Evolutionary conservation across 2,888 invertebrate species (phyloP).

Genomic region (Ecdyonurus torrentis): DNA sequence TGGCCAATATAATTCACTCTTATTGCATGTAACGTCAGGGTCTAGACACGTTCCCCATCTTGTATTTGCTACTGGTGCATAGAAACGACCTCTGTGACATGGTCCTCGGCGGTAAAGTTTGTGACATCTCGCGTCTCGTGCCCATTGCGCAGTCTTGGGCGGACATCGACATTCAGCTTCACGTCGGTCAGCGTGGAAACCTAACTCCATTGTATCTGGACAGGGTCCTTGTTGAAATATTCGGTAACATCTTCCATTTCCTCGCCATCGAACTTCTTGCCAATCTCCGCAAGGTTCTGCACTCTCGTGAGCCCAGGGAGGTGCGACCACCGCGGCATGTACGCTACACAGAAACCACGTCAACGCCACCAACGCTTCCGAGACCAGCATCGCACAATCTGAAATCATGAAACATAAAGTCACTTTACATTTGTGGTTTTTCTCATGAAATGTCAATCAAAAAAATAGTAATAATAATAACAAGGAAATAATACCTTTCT

Average conservation of each 20-base stretch:
- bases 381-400: not conserved
- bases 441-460: too few relatives aligned
- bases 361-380: too few relatives aligned
- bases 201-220: constrained; percentile 64
- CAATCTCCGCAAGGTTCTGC: constrained; percentile 73
- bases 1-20: constrained; percentile 58
- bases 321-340: constrained; percentile 48
- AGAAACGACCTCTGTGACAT: constrained; percentile 53
- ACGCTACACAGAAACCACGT: too few relatives aligned
- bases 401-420: too few relatives aligned
- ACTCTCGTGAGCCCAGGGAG: constrained; percentile 70
- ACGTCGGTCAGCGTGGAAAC: not conserved
- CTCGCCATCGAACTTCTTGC: constrained; percentile 73
- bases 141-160: constrained; percentile 56
- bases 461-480: too few relatives aligned
- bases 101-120: constrained; percentile 57
- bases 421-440: too few relatives aligned
- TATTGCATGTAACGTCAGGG: constrained; percentile 43
- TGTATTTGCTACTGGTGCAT: constrained; percentile 41
- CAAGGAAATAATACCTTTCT: too few relatives aligned
- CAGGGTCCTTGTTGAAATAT: constrained; percentile 63
- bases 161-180: constrained; percentile 66
- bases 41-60: constrained; percentile 56
- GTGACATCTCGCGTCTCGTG: constrained; percentile 51
- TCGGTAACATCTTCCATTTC: constrained; percentile 68